Base-by-base conservation (phyloP, 1,140 invertebrate genomes). In the Latrodectus geometricus region DNA sequence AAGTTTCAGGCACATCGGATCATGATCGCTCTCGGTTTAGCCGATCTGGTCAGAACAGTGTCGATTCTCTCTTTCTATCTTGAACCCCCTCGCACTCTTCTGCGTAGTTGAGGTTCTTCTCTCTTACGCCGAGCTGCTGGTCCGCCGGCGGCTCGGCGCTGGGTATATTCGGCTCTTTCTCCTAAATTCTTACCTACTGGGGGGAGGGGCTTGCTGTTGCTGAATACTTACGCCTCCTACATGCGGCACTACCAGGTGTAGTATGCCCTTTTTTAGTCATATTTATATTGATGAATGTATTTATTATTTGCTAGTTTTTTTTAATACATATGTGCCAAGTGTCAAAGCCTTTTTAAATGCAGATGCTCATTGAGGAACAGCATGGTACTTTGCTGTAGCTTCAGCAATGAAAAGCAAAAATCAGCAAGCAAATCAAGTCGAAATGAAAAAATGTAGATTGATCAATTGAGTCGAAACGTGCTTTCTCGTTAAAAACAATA, bases 191-290 rank as follows among this genome's bases (percentile, higher is more conserved):
- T 69, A 50, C 77, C 77, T 79, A 23, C n/a, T 79, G 61, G 61
- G 56, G 77, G 77, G 61, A 79, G 79, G 66, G 79, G 78, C 78
- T 81, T 54, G 68, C 78, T 81, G 68, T 72, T 17, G 49, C 66
- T 70, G 78, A 81, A 70, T 68, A 81, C 78, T 81, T 15, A 70
- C 68, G 78, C 78, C 66, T 70, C 78, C 78, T 52, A 72, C 21
- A 35, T 54, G 78, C 20, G 78, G 78, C 78, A 81, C 78, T 81
- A 72, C 78, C 65, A 70, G 78, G 68, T 54, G 78, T 72, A 81
- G 78, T 81, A 49, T 81, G 78, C 78, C 78, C 78, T 81, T 81
- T 81, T 81, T 76, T n/a, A n/a, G n/a, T n/a, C n/a, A n/a, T n/a
- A n/a, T n/a, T n/a, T n/a, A n/a, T n/a, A n/a, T n/a, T n/a, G n/a